phyloP scores from a whole-genome alignment of 2,113 vertebrate genomes.

The Poeciliopsis prolifica region DNA sequence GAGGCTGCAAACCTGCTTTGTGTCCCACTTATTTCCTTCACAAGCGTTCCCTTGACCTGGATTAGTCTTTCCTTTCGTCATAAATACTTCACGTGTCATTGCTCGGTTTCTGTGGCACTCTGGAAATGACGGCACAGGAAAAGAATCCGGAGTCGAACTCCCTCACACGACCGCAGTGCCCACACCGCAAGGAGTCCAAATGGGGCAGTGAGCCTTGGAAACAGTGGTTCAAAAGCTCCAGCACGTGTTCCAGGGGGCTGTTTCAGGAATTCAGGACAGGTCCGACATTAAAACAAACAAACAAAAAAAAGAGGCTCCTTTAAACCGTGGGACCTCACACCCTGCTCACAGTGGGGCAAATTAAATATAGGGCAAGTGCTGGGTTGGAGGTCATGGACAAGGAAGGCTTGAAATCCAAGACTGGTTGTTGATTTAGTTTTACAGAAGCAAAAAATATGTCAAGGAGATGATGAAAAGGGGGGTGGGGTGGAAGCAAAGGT shows the following conservation, averaged over 20 bases:
- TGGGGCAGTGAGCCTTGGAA: slow-evolving; percentile 57
- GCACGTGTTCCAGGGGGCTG: slow-evolving; percentile 54
- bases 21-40: neutral
- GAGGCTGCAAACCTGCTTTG: neutral
- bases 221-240: slow-evolving; percentile 52
- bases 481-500: slow-evolving; percentile 6
- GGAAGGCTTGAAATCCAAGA: slow-evolving; percentile 41
- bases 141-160: slow-evolving; percentile 52
- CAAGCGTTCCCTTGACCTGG: slow-evolving; percentile 43
- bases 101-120: slow-evolving; percentile 57
- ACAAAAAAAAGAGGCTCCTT: slow-evolving; percentile 17
- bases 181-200: slow-evolving; percentile 43
- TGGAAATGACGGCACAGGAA: slow-evolving; percentile 63
- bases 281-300: slow-evolving; percentile 31
- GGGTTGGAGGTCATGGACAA: slow-evolving; percentile 34
- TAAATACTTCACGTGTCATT: slow-evolving; percentile 49
- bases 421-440: slow-evolving; percentile 32
- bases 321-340: slow-evolving; percentile 5
- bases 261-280: slow-evolving; percentile 63
- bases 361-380: slow-evolving; percentile 44
- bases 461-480: neutral
- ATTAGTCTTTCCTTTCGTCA: slow-evolving; percentile 42
- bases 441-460: slow-evolving; percentile 34
- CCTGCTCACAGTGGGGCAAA: neutral
- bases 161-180: slow-evolving; percentile 28